Evolutionary conservation across 37 sponge, comb jelly and placozoan genomes (phyloP), one percentile per base, ranked within the genome.

Genomic region (Chondrilla cf. caribensis): DNA sequence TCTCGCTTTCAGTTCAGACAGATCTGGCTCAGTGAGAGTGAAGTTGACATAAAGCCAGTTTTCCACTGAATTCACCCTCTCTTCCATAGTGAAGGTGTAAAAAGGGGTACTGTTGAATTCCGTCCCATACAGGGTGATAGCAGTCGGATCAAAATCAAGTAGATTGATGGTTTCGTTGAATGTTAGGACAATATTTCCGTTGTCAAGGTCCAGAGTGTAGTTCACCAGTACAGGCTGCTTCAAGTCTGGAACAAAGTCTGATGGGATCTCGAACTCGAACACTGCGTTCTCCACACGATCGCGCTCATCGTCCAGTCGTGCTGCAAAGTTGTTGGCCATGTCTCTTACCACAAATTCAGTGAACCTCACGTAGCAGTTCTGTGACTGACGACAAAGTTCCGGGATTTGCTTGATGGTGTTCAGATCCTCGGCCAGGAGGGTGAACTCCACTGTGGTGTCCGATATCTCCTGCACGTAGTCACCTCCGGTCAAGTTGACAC

Each of bases 41-140:
- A 96, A 96, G 21, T 81, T 75, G 3, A 89, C 77, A 79, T 88
- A 90, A 18, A 91, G 84, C 91, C 90, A 96, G 77, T 90, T 86
- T 0, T 42, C 70, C 1, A 47, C 70, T 8, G 85, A 81, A 43
- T 84, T 58, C 33, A 39, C 84, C 29, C 60, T 60, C 2, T 38
- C 36, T 15, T 40, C 75, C 31, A 89, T 38, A 37, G 76, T 83
- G 24, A 80, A 29, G 31, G 82, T 58, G 41, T 91, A 86, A 43
- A 5, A 70, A 44, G 89, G 87, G 8, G 94, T 92, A 1, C 70
- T 86, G 81, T 96, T 96, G 36, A 43, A 8, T 25, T 2, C 18
- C 55, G 42, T 54, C 81, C 68, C 79, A 41, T 64, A 84, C 33
- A 96, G 79, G 8, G 97, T 93, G 18, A 96, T 88, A 6, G 78